Percentiles rank a stretch among this genome's conserved stretches.
These are phyloP conservation scores for Cheilosia vernalis DNA, from an alignment of 2,888 invertebrate genomes.

Conservation along the genomic window DNA sequence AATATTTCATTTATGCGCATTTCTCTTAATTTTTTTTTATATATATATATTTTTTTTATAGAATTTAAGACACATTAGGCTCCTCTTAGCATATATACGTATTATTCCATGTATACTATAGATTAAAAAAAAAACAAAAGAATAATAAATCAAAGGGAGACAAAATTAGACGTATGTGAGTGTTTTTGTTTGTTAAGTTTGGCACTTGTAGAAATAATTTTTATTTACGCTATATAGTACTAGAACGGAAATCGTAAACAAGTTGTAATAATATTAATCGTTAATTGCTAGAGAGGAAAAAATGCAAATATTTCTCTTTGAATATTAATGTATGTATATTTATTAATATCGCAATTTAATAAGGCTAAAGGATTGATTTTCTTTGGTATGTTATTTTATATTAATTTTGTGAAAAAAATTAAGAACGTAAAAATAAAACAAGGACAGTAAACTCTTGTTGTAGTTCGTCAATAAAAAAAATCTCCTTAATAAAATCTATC, in stretches of 20 bases:
- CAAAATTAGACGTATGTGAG: slow-evolving; percentile 40
- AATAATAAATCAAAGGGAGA: slow-evolving; percentile 36
- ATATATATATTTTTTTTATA: slow-evolving; percentile 76
- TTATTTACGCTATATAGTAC: slow-evolving; percentile 33
- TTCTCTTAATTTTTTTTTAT: slow-evolving; percentile 76
- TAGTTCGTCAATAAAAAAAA: slow-evolving; percentile 79
- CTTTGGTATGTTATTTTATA: slow-evolving; percentile 33
- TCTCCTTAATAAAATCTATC: slow-evolving; percentile 83
- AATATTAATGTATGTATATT: slow-evolving; percentile 44
- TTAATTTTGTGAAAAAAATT: slow-evolving; percentile 31
- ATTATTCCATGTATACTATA: slow-evolving; percentile 69
- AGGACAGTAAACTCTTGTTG: slow-evolving; percentile 45
- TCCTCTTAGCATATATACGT: slow-evolving; percentile 80
- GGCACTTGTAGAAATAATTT: slow-evolving; percentile 72
- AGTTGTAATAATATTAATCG: slow-evolving; percentile 23
- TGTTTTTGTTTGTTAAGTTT: slow-evolving; percentile 65
- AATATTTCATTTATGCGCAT: slow-evolving; percentile 73
- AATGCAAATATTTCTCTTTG: slow-evolving; percentile 51
- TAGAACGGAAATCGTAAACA: slow-evolving; percentile 15
- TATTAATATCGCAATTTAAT: slow-evolving; percentile 72
- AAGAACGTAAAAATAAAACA: slow-evolving; percentile 54
- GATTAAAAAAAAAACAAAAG: slow-evolving; percentile 23
- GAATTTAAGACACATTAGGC: slow-evolving; percentile 83
- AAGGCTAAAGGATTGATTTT: slow-evolving; percentile 69
- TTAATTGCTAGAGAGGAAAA: slow-evolving; percentile 72